phyloP scores from a whole-genome alignment of 2,113 vertebrate genomes.

The Trogon melanurus region DNA sequence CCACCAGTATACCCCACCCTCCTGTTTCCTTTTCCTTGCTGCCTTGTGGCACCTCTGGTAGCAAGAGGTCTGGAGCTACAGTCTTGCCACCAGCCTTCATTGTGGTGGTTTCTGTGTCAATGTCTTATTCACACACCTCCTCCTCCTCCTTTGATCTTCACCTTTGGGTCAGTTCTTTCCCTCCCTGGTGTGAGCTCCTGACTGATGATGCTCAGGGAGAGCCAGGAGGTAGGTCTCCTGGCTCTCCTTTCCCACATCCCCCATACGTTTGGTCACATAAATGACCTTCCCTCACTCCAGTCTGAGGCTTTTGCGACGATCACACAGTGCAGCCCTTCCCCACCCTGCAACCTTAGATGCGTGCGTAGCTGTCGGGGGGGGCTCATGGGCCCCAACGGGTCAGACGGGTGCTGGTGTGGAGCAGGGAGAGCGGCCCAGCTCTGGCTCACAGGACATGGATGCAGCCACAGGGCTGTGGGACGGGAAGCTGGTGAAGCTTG shows the following conservation, averaged over 20 bases:
- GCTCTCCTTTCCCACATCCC: not conserved
- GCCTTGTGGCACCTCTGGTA: not conserved
- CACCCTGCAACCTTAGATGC: not conserved
- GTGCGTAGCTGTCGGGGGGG: rapidly evolving
- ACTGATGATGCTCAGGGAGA: not conserved
- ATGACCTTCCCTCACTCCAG: not conserved
- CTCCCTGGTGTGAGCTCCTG: not conserved
- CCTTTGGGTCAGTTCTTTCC: not conserved
- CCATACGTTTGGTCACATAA: rapidly evolving
- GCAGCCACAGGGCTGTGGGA: not conserved
- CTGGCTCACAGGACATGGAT: not conserved
- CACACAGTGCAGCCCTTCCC: not conserved
- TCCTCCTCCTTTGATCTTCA: not conserved
- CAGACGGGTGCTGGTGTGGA: not conserved
- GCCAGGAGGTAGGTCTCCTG: not conserved
- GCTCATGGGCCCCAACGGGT: rapidly evolving
- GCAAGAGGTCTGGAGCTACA: not conserved
- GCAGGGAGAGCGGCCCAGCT: not conserved
- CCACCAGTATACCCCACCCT: not conserved
- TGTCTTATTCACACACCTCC: not conserved
- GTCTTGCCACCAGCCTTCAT: not conserved
- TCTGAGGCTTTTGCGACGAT: not conserved
- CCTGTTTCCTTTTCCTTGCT: not conserved
- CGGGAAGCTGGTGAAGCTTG: not conserved
- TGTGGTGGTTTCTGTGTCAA: not conserved